Percentiles rank a stretch among this genome's conserved stretches.
phyloP scores from a whole-genome alignment of 2,888 invertebrate genomes.

The Xylota sylvarum region DNA sequence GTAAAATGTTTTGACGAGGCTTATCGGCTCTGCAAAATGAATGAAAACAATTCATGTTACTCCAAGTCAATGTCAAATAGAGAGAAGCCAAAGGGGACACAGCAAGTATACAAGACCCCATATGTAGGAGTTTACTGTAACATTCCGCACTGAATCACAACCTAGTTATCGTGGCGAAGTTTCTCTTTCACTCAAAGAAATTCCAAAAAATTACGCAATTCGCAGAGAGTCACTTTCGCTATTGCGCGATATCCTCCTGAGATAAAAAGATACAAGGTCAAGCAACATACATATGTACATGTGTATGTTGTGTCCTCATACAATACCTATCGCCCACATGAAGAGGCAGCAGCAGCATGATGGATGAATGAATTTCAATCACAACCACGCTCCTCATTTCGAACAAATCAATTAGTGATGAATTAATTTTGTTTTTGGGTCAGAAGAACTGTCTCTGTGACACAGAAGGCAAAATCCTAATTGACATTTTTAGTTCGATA shows the following conservation, averaged over 20 bases:
- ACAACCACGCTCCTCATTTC: conserved; percentile 43
- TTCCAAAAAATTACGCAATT: conserved; percentile 60
- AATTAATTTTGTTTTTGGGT: conserved; percentile 43
- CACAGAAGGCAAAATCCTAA: conserved; percentile 47
- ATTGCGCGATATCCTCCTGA: conserved; percentile 57
- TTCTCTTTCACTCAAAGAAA: conserved; percentile 56
- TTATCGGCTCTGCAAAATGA: conserved; percentile 28
- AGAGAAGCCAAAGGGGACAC: conserved; percentile 18
- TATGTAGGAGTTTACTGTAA: conserved; percentile 45
- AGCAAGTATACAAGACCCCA: conserved; percentile 6
- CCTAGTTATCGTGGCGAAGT: conserved; percentile 25
- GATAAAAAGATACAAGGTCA: conserved; percentile 64
- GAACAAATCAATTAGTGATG: conserved; percentile 38
- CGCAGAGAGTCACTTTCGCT: conserved; percentile 64
- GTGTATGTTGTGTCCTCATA: conserved; percentile 34
- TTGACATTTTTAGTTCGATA: conserved; percentile 66
- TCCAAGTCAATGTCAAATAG: conserved; percentile 66
- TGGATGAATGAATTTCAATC: conserved; percentile 55
- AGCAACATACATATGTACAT: conserved; percentile 4
- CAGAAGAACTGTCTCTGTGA: conserved; percentile 37
- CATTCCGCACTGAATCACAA: conserved; percentile 62
- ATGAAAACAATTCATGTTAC: conserved; percentile 58
- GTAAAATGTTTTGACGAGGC: conserved; percentile 1
- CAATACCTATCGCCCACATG: conserved; percentile 25
- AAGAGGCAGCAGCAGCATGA: conserved; percentile 20